Base-by-base conservation (phyloP, 2,797 vertebrate genomes). In the Limosa lapponica region DNA sequence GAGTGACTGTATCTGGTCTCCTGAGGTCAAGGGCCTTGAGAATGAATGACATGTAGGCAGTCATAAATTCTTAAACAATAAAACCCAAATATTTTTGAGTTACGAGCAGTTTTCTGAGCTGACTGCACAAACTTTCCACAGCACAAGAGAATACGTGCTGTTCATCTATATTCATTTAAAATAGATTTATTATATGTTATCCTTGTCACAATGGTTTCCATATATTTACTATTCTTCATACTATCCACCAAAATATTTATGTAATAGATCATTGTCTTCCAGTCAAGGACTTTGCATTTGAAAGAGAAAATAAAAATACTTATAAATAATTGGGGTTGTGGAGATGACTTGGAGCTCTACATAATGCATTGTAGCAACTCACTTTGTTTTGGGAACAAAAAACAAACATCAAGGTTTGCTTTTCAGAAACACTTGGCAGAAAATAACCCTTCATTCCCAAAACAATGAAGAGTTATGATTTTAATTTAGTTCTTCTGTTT, bases 391-490 rank as follows among this genome's bases (percentile, higher is more conserved):
- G 57, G 37, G 79, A 89, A 92, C 36, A 84, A 64, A 88, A 89
- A 92, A 16, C 14, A 90, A 90, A 74, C 39, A 89, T 79, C 49
- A 92, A 85, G 34, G 34, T 95, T 96, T 95, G 39, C 20, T 81
- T 96, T 93, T 91, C 75, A 87, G 82, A 94, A 94, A 78, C 43
- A 55, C 32, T 82, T 95, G 89, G 78, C 78, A 91, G 27, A 90
- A 96, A 86, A 95, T 51, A 87, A 59, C 48, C n/a, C 19, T 62
- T 92, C 32, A 65, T 70, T 82, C 64, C 66, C 37, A 71, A 90
- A 95, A 95, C 57, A 97, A 88, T 74, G 5, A 48, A 93, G 77
- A 95, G 39, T 65, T 93, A 89, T 83, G 32, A 91, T 95, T 97
- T 96, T 91, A 93, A 85, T 96, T 97, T 87, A 92, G 9, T 54